Percentiles rank a stretch among this genome's conserved stretches.
Conservation (phyloP, 2,797 vertebrate species). For the Agapornis canus region DNA sequence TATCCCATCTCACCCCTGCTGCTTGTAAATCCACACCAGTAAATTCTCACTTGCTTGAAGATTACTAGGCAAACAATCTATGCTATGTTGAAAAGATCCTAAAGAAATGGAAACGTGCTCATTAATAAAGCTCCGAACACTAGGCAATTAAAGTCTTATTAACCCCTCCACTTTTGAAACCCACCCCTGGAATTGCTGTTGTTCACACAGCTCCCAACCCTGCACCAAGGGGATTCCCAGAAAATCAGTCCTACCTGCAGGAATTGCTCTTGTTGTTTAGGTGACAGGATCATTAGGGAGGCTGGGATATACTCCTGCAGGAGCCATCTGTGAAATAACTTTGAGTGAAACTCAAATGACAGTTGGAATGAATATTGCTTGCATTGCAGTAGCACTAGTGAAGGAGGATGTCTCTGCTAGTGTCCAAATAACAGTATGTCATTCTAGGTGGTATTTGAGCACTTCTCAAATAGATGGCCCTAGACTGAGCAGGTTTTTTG, state of each 20-base stretch:
- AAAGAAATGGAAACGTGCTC: neutral
- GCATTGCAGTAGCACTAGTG: neutral
- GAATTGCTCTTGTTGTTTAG: neutral
- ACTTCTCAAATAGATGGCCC: neutral
- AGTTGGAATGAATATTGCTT: neutral
- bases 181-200: neutral
- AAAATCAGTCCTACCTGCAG: neutral
- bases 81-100: neutral
- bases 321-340: neutral
- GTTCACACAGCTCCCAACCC: neutral
- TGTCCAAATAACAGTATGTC: neutral
- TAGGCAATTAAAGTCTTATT: neutral
- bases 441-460: neutral
- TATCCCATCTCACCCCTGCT: neutral
- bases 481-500: neutral
- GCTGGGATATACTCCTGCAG: neutral
- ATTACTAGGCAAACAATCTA: neutral
- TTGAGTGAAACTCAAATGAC: neutral
- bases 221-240: neutral
- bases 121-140: neutral
- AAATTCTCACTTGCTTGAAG: neutral
- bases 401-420: neutral
- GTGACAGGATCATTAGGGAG: neutral
- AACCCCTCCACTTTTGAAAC: neutral
- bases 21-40: neutral